Evolutionary conservation across 2,888 invertebrate genomes (phyloP).

Genomic region (Epinotia demarniana): DNA sequence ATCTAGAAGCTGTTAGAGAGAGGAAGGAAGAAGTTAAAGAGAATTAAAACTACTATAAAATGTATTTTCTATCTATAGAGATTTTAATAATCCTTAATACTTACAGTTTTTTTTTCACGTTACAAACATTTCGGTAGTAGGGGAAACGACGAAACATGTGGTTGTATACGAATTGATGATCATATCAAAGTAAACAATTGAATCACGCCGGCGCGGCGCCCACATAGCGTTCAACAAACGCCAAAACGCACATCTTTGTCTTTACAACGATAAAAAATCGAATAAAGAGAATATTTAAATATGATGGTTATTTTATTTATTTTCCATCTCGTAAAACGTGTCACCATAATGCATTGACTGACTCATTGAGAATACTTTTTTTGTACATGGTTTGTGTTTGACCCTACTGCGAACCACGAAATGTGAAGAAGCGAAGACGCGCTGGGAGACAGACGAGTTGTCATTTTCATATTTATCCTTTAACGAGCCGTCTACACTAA

Average conservation of each 20-base stretch:
- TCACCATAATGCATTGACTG: slow-evolving; percentile 32
- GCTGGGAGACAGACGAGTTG: background rate
- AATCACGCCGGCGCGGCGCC: slow-evolving; percentile 60
- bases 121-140: slow-evolving; percentile 47
- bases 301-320: slow-evolving; percentile 32
- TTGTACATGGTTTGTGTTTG: slow-evolving; percentile 26
- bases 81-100: slow-evolving; percentile 39
- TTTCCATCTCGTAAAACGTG: slow-evolving; percentile 32
- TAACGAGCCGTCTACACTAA: slow-evolving; percentile 6
- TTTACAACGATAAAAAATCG: slow-evolving; percentile 40
- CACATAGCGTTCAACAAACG: slow-evolving; percentile 49
- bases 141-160: slow-evolving; percentile 62
- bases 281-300: slow-evolving; percentile 33
- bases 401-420: slow-evolving; percentile 17
- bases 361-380: slow-evolving; percentile 33
- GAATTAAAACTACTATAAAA: background rate
- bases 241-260: slow-evolving; percentile 41
- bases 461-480: slow-evolving; percentile 2
- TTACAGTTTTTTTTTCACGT: slow-evolving; percentile 48
- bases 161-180: slow-evolving; percentile 61
- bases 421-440: slow-evolving; percentile 34
- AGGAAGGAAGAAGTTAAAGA: background rate
- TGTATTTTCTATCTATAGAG: background rate
- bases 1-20: background rate
- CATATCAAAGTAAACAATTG: slow-evolving; percentile 72